Conservation (phyloP, 2,888 invertebrate species). For the Gonocerus acuteangulatus region DNA sequence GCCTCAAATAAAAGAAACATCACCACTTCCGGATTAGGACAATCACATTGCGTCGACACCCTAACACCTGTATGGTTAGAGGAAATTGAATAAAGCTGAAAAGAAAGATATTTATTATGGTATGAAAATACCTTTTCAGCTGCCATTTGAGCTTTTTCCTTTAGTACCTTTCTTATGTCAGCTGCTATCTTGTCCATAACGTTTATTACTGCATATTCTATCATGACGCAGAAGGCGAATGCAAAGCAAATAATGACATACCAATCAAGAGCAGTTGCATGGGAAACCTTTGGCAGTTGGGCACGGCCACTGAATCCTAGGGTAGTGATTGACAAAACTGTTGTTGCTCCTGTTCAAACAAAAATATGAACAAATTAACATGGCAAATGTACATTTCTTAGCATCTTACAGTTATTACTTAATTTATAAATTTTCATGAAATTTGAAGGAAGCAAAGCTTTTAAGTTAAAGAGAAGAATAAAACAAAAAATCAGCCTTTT, state of each 20-base stretch:
- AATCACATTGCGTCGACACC: too few species aligned
- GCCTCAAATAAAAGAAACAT: too few species aligned
- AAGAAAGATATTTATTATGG: too few species aligned
- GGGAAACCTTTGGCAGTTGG: constrained; percentile 53
- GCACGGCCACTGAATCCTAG: constrained; percentile 55
- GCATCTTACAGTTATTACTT: neutral
- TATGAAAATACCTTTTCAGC: constrained; percentile 19
- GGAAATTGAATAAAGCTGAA: too few species aligned
- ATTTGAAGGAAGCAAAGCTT: neutral
- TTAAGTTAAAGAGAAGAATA: too few species aligned
- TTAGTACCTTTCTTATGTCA: constrained; percentile 41
- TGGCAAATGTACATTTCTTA: neutral
- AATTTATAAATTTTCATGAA: neutral
- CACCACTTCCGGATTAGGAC: too few species aligned
- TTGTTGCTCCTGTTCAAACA: constrained; percentile 51
- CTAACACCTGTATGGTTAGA: too few species aligned
- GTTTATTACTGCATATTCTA: constrained; percentile 57
- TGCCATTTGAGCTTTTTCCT: constrained; percentile 34
- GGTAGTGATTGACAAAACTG: constrained; percentile 56
- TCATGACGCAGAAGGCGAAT: constrained; percentile 55
- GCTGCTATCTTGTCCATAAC: constrained; percentile 49
- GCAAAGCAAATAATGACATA: constrained; percentile 55
- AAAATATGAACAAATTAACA: neutral
- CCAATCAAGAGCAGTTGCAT: constrained; percentile 56
- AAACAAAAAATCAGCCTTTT: too few species aligned